Base-by-base conservation (phyloP, 2,888 invertebrate genomes). In the Fabriciana adippe region DNA sequence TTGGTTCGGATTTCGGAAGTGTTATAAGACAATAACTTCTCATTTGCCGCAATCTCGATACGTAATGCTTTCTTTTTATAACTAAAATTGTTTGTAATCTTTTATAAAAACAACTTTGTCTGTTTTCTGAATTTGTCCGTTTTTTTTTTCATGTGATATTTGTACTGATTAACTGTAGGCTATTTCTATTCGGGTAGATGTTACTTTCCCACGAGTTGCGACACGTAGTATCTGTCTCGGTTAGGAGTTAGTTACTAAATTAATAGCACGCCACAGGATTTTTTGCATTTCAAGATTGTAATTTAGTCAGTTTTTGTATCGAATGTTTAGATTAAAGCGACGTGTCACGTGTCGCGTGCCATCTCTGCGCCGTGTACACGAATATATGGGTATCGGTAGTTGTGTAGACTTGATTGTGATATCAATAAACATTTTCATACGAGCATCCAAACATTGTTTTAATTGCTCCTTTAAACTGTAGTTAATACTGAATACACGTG, bases 361-460 rank as follows among this genome's bases (percentile, higher is more conserved):
- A 81, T 83, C 80, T 88, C 84, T 80, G 87, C 86, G 86, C 86
- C 79, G 84, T 85, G 87, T 85, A 87, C 86, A 86, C 85, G 84
- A 84, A 80, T 82, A 80, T 82, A 85, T 83, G 90, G 88, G 85
- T 88, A 85, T 72, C 66, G 87, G 90, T 92, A 92, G 93, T 82
- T 87, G 89, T 86, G 92, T 92, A 92, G 92, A 90, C 84, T 89
- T 92, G 89, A 92, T 92, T 92, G 92, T 92, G 92, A 92, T 92
- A 92, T 89, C 93, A 92, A 88, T 92, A 92, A 92, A 92, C 91
- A 92, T 92, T 92, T 92, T 92, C 92, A 92, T 92, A 92, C 92
- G 91, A 92, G 93, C 92, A 92, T 92, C 86, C 82, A 85, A 77
- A 26, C 57, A 65, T 78, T 78, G 82, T 86, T 85, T 85, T 78